These are phyloP conservation scores for Chitala chitala DNA, from an alignment of 2,113 vertebrate species.

Conservation along the genomic window DNA sequence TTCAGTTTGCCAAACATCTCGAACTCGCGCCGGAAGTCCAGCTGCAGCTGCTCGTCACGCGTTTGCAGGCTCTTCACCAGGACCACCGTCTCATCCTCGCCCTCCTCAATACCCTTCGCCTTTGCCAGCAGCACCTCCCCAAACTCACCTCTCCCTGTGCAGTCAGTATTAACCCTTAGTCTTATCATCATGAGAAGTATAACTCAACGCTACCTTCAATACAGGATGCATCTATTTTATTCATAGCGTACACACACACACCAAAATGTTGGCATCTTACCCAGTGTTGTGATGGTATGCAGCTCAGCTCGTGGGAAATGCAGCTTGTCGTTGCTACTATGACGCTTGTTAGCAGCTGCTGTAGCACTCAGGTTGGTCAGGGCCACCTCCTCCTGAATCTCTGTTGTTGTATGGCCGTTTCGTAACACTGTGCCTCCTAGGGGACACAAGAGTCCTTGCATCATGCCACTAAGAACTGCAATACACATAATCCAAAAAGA, in stretches of 20 bases:
- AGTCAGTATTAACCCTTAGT: no score
- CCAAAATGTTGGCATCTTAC: constrained; percentile 52
- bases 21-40: constrained; percentile 83
- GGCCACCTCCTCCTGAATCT: constrained; percentile 91
- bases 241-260: no score
- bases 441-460: constrained; percentile 23
- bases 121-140: constrained; percentile 94
- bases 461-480: not conserved
- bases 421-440: constrained; percentile 77
- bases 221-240: no score
- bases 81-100: constrained; percentile 75
- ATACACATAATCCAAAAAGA: not conserved
- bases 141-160: constrained; percentile 84
- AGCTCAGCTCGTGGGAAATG: constrained; percentile 78
- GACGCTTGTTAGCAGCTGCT: constrained; percentile 75
- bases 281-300: constrained; percentile 88
- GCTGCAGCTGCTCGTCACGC: constrained; percentile 81
- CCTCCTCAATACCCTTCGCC: constrained; percentile 75
- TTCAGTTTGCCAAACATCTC: constrained; percentile 95
- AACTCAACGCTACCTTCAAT: no score
- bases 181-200: no score
- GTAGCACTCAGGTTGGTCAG: constrained; percentile 76
- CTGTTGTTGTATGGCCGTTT: constrained; percentile 83
- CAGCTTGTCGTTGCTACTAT: constrained; percentile 81
- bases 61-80: constrained; percentile 88